Percentiles rank a stretch among this genome's conserved stretches.
These are phyloP conservation scores for Stichopus horrens DNA, from an alignment of 53 echinoderm and acorn worm species.

Conservation along the genomic window DNA sequence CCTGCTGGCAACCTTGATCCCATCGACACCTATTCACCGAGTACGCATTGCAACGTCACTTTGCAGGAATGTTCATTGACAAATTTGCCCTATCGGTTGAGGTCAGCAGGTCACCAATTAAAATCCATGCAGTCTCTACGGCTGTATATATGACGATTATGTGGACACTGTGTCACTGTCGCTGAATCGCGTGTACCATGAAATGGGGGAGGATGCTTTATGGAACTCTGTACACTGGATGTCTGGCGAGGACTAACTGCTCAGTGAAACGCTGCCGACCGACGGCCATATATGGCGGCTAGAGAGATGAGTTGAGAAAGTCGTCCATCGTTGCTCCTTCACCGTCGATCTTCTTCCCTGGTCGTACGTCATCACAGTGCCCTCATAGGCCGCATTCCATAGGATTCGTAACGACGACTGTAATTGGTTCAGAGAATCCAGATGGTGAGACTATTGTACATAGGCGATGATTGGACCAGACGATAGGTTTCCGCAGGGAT, in stretches of 20 bases:
- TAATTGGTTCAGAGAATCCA: slow-evolving; percentile 8
- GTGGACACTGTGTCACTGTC: too few relatives aligned
- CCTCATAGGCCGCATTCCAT: slow-evolving; percentile 37
- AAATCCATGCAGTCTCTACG: not conserved
- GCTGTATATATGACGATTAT: too few relatives aligned
- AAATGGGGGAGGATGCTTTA: too few relatives aligned
- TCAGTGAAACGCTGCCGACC: not conserved
- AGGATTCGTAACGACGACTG: not conserved
- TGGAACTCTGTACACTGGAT: too few relatives aligned
- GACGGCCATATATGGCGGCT: slow-evolving; percentile 39
- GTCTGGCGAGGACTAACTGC: not conserved
- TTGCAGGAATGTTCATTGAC: slow-evolving; percentile 32
- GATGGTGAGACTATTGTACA: not conserved
- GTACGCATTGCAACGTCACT: slow-evolving; percentile 13
- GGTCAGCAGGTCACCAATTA: slow-evolving; percentile 42
- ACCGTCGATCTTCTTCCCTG: not conserved
- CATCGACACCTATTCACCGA: not conserved
- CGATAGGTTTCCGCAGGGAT: not conserved
- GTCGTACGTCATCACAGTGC: slow-evolving; percentile 11
- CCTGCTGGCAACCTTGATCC: too few relatives aligned
- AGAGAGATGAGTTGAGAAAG: slow-evolving; percentile 19
- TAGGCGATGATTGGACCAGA: slow-evolving; percentile 1
- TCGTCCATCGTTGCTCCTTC: not conserved
- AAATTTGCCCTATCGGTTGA: not conserved
- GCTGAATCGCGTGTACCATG: too few relatives aligned